Evolutionary conservation across 2,113 vertebrate species (phyloP).

Genomic region (Oncorhynchus gorbuscha): DNA sequence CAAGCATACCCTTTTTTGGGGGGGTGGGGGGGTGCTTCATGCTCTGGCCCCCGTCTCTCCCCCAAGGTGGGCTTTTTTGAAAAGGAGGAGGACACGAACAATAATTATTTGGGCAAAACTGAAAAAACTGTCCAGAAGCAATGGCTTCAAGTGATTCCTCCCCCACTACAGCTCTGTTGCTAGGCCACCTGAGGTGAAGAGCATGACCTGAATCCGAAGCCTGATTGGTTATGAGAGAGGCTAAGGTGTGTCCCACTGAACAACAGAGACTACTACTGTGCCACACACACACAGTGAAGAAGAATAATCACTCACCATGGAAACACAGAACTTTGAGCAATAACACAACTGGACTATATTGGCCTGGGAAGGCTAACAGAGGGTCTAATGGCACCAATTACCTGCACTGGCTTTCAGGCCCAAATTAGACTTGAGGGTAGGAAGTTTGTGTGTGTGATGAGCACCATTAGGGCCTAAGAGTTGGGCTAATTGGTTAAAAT

Average conservation of each 20-base stretch:
- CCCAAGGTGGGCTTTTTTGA: no score
- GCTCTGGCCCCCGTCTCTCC: no score
- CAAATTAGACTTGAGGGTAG: neutral
- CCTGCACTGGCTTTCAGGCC: neutral
- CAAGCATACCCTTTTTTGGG: no score
- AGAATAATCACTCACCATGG: no score
- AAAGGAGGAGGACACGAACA: no score
- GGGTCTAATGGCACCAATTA: neutral
- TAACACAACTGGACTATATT: no score
- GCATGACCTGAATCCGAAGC: conserved; percentile 56
- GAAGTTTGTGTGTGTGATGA: neutral
- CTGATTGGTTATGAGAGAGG: conserved; percentile 48
- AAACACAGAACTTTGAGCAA: neutral
- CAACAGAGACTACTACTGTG: conserved; percentile 13
- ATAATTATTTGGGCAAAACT: no score
- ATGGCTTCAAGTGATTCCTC: neutral
- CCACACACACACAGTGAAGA: neutral
- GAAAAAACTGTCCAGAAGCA: no score
- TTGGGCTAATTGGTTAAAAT: conserved; percentile 61
- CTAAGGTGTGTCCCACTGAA: conserved; percentile 64
- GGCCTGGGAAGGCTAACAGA: neutral
- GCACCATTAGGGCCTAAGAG: conserved; percentile 49
- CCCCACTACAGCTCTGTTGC: conserved; percentile 16
- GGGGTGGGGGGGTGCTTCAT: no score
- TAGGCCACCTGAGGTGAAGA: conserved; percentile 41